Base-by-base conservation (phyloP, 2,888 invertebrate species). In the Celastrina argiolus region DNA sequence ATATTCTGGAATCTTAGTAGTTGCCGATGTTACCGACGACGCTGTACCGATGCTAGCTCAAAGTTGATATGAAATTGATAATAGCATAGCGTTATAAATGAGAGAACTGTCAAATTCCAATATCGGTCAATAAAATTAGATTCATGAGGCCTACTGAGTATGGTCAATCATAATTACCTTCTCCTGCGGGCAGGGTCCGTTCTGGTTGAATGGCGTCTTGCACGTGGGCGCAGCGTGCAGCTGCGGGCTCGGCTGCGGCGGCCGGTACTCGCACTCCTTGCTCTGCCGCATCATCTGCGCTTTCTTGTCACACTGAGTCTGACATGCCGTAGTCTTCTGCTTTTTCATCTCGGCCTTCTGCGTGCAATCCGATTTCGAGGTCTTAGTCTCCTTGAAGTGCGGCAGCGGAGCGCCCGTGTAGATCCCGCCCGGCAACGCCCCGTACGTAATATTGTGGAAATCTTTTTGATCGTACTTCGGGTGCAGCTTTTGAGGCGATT, bases 401-500 rank as follows among this genome's bases (percentile, higher is more conserved):
- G 89, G 84, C 2, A 91, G 74, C 0, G 85, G 82, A 0, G 85
- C 80, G 1, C 88, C 81, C 6, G 88, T 83, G 69, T 91, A 91
- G 1, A 90, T 76, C 6, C 86, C 84, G 10, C 87, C 78, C 1
- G 90, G 85, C 14, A 91, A 73, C 8, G 90, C 85, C 0, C 91
- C 87, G 71, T 92, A 92, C 1, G 91, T 84, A 28, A 91, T 84
- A 67, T 89, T 89, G 69, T 89, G 88, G 64, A 90, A 89, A 68
- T 91, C 91, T 70, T 91, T 91, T 71, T 91, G 91, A 68, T 88
- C 88, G 70, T 87, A 88, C 72, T 88, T 88, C 1, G 93, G 87
- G 68, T 93, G 92, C 67, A 93, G 83, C 71, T 92, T 92, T 69
- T 93, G 93, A 8, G 93, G 93, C 0, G 92, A 92, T 72, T 94